Base-by-base conservation (phyloP, 2,888 invertebrate genomes). In the Drepanosiphum platanoidis region DNA sequence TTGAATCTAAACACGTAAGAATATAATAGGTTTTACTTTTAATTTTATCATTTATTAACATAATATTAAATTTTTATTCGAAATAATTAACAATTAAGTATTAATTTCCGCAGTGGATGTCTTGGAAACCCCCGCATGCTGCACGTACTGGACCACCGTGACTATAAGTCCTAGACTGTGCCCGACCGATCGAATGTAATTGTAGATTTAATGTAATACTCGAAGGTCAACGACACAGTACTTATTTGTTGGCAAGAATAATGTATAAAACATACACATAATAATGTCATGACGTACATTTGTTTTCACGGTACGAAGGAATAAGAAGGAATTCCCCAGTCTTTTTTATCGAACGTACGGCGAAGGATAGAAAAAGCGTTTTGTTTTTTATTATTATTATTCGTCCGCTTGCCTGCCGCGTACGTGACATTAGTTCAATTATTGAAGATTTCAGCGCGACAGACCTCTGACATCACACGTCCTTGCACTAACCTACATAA, bases 161-260 rank as follows among this genome's bases (percentile, higher is more conserved):
- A n/a, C n/a, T n/a, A n/a, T n/a, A n/a, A n/a, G n/a, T n/a, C n/a
- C n/a, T 42, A 42, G 8, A 42, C 42, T 9, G 11, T 11, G 7
- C 42, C 7, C 42, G 11, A 9, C 42, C 11, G 11, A 9, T 42
- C 42, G 7, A 42, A 9, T 42, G 11, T 1, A 27, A 71, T 39
- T 27, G 8, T 46, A 46, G n/a, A 32, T 32, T n/a, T 34, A 74
- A 52, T 22, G 46, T 13, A 22, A 22, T 8, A 18, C 30, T 1
- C 34, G 74, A 74, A 74, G 74, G 32, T 74, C 46, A 52, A 74
- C 34, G 74, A n/a, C 74, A 52, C n/a, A 1, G 46, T 32, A 22
- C 22, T 74, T 74, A 74, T 74, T 46, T 42, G 42, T 15, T 18
- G 46, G 27, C 71, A n/a, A 9, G 13, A 42, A 18, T n/a, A n/a